phyloP scores from a whole-genome alignment of 2,113 vertebrate genomes.

The Fulica atra region DNA sequence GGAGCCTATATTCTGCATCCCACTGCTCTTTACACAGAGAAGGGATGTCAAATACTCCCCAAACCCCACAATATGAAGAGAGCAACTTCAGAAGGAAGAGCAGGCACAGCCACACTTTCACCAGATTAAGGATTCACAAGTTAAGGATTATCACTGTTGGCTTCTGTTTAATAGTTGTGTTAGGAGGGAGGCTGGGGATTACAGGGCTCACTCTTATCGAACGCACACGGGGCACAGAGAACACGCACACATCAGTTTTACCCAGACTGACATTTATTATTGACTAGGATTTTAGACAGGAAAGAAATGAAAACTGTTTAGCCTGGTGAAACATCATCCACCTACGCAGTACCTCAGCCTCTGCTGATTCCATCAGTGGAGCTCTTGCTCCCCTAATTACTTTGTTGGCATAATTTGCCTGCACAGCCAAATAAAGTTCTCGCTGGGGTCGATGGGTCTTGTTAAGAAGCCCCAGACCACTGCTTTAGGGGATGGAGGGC shows the following conservation, averaged over 20 bases:
- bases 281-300: background rate
- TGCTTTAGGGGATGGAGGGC: background rate
- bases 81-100: background rate
- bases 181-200: background rate
- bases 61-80: background rate
- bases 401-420: background rate
- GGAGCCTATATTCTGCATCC: background rate
- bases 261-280: constrained; percentile 29
- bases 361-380: background rate
- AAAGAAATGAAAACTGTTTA: constrained; percentile 26
- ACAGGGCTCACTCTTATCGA: background rate
- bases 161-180: background rate
- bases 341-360: background rate
- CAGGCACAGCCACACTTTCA: background rate
- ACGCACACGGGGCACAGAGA: background rate
- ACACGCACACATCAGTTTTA: background rate
- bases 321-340: background rate
- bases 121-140: background rate
- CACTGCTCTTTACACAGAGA: background rate
- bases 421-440: background rate
- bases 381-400: background rate
- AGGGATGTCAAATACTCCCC: background rate
- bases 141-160: background rate
- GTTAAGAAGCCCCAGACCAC: background rate
- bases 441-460: background rate